A percentile compares a stretch with the other conserved stretches of the same genome.
These are phyloP conservation scores for Sylvicola fuscatus DNA, from an alignment of 2,888 invertebrate species.

Conservation along the genomic window DNA sequence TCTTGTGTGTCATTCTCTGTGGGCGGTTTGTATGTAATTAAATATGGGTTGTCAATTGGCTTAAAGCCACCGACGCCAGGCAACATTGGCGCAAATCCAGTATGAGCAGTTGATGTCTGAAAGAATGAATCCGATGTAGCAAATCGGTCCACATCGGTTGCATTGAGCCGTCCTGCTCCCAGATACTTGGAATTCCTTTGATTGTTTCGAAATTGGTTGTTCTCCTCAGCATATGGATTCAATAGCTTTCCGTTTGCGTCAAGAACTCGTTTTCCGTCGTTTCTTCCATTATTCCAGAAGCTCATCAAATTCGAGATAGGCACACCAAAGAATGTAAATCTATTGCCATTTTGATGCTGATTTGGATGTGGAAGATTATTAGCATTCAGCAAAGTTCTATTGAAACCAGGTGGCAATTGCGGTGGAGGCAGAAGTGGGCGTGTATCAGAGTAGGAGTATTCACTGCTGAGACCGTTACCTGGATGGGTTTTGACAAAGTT, in stretches of 20 bases:
- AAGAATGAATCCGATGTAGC: no score
- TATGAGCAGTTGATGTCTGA: no score
- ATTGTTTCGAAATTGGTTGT: no score
- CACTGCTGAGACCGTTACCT: no score
- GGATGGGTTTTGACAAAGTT: conserved; percentile 25
- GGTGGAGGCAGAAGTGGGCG: conserved; percentile 12
- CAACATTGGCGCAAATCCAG: conserved; percentile 52
- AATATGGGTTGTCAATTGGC: conserved; percentile 35
- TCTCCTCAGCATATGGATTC: no score
- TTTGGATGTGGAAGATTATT: conserved; percentile 19
- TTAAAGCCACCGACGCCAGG: conserved; percentile 55
- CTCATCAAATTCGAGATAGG: conserved; percentile 53
- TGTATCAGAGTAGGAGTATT: no score
- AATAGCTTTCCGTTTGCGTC: no score
- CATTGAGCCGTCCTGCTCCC: conserved; percentile 1
- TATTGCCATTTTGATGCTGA: conserved; percentile 16
- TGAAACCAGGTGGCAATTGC: conserved; percentile 6
- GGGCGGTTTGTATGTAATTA: conserved; percentile 14
- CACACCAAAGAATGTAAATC: conserved; percentile 70
- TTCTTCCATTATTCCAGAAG: conserved; percentile 28
- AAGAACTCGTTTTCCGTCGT: conserved; percentile 8
- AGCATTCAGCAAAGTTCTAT: conserved; percentile 23
- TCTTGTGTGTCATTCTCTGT: conserved; percentile 15
- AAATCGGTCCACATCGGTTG: background rate
- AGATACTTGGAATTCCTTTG: conserved; percentile 16